These are phyloP conservation scores for Microtus oregoni DNA, from an alignment of 2,113 vertebrate species.

Conservation along the genomic window DNA sequence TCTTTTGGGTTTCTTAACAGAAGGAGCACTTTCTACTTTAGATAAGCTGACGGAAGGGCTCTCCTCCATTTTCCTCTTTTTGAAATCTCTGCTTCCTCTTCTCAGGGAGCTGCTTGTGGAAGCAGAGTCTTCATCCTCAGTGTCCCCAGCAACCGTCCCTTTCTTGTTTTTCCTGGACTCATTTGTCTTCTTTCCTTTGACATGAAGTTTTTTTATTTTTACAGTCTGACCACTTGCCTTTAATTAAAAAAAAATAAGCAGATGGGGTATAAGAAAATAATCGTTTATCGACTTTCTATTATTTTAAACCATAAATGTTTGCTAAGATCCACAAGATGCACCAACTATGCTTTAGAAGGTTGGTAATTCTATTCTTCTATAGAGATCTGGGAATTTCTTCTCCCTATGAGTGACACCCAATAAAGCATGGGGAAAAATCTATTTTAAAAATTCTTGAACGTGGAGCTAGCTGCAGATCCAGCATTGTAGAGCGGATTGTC, in stretches of 20 bases:
- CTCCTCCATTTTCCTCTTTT: slow-evolving; percentile 95
- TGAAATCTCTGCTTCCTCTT: slow-evolving; percentile 92
- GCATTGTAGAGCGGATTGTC: not conserved
- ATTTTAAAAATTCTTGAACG: slow-evolving; percentile 30
- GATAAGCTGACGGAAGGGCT: slow-evolving; percentile 84
- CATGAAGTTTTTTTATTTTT: slow-evolving; percentile 92
- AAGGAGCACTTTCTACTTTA: slow-evolving; percentile 92
- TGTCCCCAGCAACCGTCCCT: slow-evolving; percentile 88
- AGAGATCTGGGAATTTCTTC: slow-evolving; percentile 43
- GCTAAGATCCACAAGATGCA: slow-evolving; percentile 8
- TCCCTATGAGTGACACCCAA: slow-evolving; percentile 31
- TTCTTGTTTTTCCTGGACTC: slow-evolving; percentile 95
- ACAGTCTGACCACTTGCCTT: slow-evolving; percentile 96
- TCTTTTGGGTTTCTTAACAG: slow-evolving; percentile 94
- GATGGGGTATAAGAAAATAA: slow-evolving; percentile 41
- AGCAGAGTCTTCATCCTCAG: slow-evolving; percentile 91
- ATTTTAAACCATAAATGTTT: slow-evolving; percentile 12
- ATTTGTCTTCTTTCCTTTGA: slow-evolving; percentile 91
- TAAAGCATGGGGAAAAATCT: not conserved
- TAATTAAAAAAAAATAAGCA: slow-evolving; percentile 68
- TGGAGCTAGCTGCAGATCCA: not conserved
- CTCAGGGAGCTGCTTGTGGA: slow-evolving; percentile 92
- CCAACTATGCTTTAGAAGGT: not conserved
- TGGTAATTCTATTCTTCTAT: slow-evolving; percentile 62
- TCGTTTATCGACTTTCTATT: not conserved